These are phyloP conservation scores for Coreius guichenoti DNA, from an alignment of 2,797 vertebrate genomes.

Conservation along the genomic window DNA sequence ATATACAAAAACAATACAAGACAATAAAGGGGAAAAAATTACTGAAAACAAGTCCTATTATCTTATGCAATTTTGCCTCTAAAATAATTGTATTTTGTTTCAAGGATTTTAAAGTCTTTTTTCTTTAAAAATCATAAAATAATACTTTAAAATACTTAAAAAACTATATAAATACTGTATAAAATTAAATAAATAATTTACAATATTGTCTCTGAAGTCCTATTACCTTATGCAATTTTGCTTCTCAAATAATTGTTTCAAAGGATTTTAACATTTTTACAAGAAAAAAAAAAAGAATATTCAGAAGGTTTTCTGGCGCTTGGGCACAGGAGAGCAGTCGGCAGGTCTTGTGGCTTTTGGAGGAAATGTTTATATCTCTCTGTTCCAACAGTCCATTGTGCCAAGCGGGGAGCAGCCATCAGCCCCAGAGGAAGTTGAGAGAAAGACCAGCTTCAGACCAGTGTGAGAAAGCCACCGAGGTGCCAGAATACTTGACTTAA, in stretches of 20 bases:
- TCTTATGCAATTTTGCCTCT: background rate
- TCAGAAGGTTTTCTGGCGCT: background rate
- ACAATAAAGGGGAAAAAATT: background rate
- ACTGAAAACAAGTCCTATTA: background rate
- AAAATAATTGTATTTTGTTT: background rate
- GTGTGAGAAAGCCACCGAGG: conserved; percentile 39
- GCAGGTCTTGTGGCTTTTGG: conserved; percentile 6
- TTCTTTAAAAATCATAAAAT: background rate
- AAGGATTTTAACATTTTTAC: background rate
- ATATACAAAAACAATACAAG: too few relatives aligned
- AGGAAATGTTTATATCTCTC: conserved; percentile 35
- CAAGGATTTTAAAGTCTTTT: background rate
- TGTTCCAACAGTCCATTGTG: conserved; percentile 36
- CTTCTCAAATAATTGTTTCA: background rate
- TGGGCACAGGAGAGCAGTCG: background rate
- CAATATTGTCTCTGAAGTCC: background rate
- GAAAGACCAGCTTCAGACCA: conserved; percentile 45
- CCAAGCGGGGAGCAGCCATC: conserved; percentile 39
- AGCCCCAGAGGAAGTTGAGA: conserved; percentile 42
- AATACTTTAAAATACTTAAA: too few relatives aligned
- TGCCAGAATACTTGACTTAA: conserved; percentile 43
- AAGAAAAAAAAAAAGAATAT: background rate
- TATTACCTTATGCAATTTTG: background rate
- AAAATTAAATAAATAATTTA: background rate
- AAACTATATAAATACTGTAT: too few relatives aligned